These are phyloP conservation scores for Lucilia cuprina DNA, from an alignment of 1,140 invertebrate genomes.

Conservation along the genomic window DNA sequence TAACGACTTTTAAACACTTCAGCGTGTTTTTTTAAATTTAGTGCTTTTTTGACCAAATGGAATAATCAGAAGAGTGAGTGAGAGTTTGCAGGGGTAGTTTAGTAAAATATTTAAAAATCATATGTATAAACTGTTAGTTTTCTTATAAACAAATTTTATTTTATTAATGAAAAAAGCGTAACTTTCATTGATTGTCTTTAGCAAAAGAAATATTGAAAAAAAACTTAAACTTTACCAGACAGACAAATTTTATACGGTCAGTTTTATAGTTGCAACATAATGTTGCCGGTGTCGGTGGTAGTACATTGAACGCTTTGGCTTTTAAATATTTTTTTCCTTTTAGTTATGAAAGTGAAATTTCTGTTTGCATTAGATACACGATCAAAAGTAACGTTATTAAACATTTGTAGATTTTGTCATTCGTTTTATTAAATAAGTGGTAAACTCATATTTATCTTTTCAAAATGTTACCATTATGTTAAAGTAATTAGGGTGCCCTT, in stretches of 20 bases:
- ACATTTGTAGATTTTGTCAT: background rate
- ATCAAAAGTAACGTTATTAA: background rate
- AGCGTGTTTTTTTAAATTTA: background rate
- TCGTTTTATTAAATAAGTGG: no score
- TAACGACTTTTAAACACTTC: constrained; percentile 24
- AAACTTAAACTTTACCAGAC: background rate
- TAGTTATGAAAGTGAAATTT: background rate
- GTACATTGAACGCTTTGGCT: background rate
- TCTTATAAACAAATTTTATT: background rate
- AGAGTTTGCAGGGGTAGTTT: background rate
- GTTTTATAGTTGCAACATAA: background rate
- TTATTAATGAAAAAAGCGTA: background rate
- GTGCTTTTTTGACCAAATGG: background rate
- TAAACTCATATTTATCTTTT: no score
- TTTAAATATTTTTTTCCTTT: background rate
- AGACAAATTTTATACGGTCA: background rate
- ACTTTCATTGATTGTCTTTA: background rate
- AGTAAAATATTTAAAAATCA: background rate
- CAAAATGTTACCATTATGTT: no score
- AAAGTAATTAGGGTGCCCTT: no score
- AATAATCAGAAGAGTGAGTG: background rate
- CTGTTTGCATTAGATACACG: background rate
- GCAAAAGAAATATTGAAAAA: background rate
- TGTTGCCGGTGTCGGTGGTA: background rate
- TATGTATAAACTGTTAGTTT: background rate